Base-by-base conservation (phyloP, 1,140 invertebrate species). In the Penaeus chinensis region DNA sequence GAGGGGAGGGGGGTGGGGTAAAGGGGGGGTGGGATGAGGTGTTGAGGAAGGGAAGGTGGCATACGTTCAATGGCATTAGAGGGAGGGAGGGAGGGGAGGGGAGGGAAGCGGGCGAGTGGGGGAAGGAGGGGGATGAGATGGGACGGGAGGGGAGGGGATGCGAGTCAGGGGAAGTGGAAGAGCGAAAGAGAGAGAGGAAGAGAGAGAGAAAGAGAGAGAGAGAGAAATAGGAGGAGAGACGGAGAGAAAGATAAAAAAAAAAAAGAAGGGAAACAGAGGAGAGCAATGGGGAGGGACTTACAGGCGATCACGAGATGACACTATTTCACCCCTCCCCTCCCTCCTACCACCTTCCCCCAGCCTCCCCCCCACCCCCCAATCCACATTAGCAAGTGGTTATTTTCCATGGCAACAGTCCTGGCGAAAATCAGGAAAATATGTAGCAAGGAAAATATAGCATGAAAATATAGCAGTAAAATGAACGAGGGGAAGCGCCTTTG, bases 401-500 rank as follows among this genome's bases (percentile, higher is more conserved):
- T 54, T 54, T 54, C 54, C 54, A 54, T 54, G 54, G 54, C 54
- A 54, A 54, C 54, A 54, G 54, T 54, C 54, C 54, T 54, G 54
- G 54, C 54, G 54, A 54, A 54, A 54, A 54, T 54, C 54, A 54
- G 54, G 54, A 54, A 54, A 54, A 54, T 54, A 54, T 54, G 54
- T 54, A 54, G 54, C 54, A 54, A 54, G 42, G 42, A 74, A 74
- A 32, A 74, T 74, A 37, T 27, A 74, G 42, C 71, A 74, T 74
- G 71, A 74, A 74, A 74, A 74, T 74, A 32, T 27, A 74, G 71
- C 27, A 74, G 71, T 27, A 74, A 74, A 87, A 82, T 82, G 85
- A 87, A 82, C 66, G 76, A 69, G 85, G 79, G 85, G 74, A 63
- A 82, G 60, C 37, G 66, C 65, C 54, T 74, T 81, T 82, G 78